A percentile compares a stretch with the other conserved stretches of the same genome.
phyloP scores from a whole-genome alignment of 2,797 vertebrate species.

The Phrynocephalus vlangalii region DNA sequence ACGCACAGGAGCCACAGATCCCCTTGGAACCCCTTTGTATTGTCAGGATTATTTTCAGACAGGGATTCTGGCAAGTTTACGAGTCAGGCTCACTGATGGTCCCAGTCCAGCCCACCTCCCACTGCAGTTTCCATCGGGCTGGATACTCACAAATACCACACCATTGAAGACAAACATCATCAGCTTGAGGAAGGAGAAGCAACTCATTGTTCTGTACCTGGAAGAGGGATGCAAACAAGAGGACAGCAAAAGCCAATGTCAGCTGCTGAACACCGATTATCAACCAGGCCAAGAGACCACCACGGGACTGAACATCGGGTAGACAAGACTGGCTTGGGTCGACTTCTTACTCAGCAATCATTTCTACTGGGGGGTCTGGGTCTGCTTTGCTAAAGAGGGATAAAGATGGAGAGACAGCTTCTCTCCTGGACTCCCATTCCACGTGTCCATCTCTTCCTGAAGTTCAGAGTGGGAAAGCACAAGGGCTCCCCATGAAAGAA shows the following conservation, averaged over 20 bases:
- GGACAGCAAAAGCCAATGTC: not conserved
- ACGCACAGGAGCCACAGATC: not conserved
- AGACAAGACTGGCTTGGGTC: not conserved
- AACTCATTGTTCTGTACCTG: conserved; percentile 75
- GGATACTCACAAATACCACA: conserved; percentile 85
- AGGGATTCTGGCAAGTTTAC: too few species aligned
- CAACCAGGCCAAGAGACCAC: not conserved
- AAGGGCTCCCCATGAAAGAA: too few species aligned
- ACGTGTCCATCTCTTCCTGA: too few species aligned
- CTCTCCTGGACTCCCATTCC: too few species aligned
- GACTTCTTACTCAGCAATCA: not conserved
- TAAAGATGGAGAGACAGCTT: too few species aligned
- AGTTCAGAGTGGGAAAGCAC: too few species aligned
- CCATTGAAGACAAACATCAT: conserved; percentile 85
- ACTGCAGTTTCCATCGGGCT: not conserved
- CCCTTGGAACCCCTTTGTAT: not conserved
- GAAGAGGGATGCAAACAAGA: not conserved
- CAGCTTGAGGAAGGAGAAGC: conserved; percentile 81
- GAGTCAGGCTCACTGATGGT: not conserved
- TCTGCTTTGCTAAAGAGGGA: too few species aligned
- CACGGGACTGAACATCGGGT: not conserved
- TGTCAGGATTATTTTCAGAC: not conserved
- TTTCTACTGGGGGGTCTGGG: too few species aligned
- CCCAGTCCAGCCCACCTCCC: not conserved
- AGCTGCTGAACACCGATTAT: not conserved